phyloP scores from a whole-genome alignment of 2,888 invertebrate genomes.

The Dromius quadrimaculatus region DNA sequence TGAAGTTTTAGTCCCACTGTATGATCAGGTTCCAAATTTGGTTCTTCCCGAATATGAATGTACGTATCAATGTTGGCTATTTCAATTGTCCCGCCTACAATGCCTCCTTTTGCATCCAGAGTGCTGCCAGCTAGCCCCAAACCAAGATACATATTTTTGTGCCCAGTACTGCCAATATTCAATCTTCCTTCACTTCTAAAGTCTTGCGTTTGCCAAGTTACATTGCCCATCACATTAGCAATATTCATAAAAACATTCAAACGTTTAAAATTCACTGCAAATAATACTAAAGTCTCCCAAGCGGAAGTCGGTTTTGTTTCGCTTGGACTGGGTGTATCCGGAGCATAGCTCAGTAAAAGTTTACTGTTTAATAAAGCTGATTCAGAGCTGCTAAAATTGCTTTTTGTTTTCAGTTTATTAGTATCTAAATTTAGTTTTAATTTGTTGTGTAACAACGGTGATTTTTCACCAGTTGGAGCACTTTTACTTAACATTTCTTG shows the following conservation, averaged over 20 bases:
- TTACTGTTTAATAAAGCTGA: background rate
- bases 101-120: conserved; percentile 96
- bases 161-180: conserved; percentile 93
- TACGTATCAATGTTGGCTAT: conserved; percentile 89
- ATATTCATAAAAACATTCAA: conserved; percentile 99
- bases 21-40: conserved; percentile 90
- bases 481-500: conserved; percentile 57
- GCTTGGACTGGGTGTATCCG: conserved; percentile 70
- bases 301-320: conserved; percentile 78
- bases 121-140: conserved; percentile 90
- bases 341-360: conserved; percentile 57
- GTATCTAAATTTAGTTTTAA: conserved; percentile 71
- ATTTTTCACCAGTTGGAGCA: conserved; percentile 58
- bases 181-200: conserved; percentile 92
- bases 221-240: conserved; percentile 99
- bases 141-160: conserved; percentile 92
- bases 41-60: conserved; percentile 90
- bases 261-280: conserved; percentile 95
- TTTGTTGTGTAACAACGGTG: conserved; percentile 67
- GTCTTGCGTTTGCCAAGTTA: conserved; percentile 93
- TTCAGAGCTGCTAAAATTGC: conserved; percentile 10
- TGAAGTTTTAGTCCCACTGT: conserved; percentile 84
- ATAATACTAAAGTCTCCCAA: conserved; percentile 96
- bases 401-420: conserved; percentile 67
- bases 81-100: conserved; percentile 96